Percentiles rank a stretch among this genome's conserved stretches.
Conservation (phyloP, 1,140 invertebrate species). For the Microplitis mediator region DNA sequence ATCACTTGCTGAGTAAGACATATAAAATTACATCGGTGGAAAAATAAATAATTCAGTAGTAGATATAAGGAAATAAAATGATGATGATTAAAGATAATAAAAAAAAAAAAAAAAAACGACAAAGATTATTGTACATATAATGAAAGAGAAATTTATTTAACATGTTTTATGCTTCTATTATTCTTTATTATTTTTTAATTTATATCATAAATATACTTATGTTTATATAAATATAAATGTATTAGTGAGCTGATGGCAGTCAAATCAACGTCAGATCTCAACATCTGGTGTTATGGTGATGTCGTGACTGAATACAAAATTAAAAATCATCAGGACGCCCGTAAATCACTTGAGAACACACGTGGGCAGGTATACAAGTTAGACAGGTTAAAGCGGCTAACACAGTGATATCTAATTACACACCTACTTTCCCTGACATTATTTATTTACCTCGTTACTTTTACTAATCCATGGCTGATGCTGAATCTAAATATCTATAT, state of each 20-base stretch:
- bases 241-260: not conserved
- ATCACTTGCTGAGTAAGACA: too few relatives aligned
- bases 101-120: not conserved
- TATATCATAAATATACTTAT: not conserved
- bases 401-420: conserved; percentile 30
- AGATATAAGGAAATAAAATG: not conserved
- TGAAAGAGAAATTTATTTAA: conserved; percentile 4
- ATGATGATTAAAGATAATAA: not conserved
- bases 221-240: not conserved
- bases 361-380: not conserved
- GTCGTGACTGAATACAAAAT: conserved; percentile 1
- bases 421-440: conserved; percentile 30
- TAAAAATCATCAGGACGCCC: conserved; percentile 8
- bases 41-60: too few relatives aligned
- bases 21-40: too few relatives aligned
- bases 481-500: not conserved
- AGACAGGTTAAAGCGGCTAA: conserved; percentile 16
- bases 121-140: not conserved
- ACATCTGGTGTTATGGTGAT: conserved; percentile 2
- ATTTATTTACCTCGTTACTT: conserved; percentile 30
- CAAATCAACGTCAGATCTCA: conserved; percentile 12
- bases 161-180: not conserved
- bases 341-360: conserved; percentile 18
- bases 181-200: too few relatives aligned
- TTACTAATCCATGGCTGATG: not conserved